Conservation (phyloP, 2,797 vertebrate species). For the Brachyalestes nurse region DNA sequence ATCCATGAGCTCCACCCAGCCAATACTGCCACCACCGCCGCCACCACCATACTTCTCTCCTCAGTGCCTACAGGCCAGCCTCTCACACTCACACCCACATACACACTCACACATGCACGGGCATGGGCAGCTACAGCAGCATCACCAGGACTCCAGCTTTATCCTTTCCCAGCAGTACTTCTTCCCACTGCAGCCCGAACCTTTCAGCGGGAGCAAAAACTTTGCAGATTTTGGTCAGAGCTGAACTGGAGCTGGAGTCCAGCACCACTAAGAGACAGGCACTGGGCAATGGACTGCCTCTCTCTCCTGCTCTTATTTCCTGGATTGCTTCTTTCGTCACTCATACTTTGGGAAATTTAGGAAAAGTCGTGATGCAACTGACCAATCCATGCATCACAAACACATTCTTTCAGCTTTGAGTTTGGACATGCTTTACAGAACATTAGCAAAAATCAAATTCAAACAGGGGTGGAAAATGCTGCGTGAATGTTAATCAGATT, state of each 20-base stretch:
- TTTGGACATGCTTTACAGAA: background rate
- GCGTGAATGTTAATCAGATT: too few relatives aligned
- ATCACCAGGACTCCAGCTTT: slow-evolving; percentile 78
- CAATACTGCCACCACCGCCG: slow-evolving; percentile 77
- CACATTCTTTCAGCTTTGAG: background rate
- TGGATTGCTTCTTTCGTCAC: slow-evolving; percentile 19
- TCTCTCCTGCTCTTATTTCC: background rate
- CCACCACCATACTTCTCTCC: slow-evolving; percentile 77
- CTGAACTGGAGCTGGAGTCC: slow-evolving; percentile 71
- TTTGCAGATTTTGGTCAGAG: slow-evolving; percentile 90
- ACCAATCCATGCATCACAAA: background rate
- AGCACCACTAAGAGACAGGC: background rate
- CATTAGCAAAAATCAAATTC: background rate
- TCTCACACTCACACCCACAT: slow-evolving; percentile 75
- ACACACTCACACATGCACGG: slow-evolving; percentile 61
- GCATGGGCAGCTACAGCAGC: slow-evolving; percentile 61
- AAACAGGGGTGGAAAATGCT: background rate
- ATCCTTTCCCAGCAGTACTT: slow-evolving; percentile 92
- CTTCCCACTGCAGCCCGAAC: slow-evolving; percentile 87
- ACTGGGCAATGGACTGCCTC: slow-evolving; percentile 20
- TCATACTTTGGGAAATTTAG: slow-evolving; percentile 11
- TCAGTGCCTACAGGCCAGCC: slow-evolving; percentile 71
- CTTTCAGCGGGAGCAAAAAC: slow-evolving; percentile 82
- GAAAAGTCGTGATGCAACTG: background rate
- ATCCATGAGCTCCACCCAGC: slow-evolving; percentile 74